Evolutionary conservation across 2,888 invertebrate genomes (phyloP).

Genomic region (Scotopteryx bipunctaria): DNA sequence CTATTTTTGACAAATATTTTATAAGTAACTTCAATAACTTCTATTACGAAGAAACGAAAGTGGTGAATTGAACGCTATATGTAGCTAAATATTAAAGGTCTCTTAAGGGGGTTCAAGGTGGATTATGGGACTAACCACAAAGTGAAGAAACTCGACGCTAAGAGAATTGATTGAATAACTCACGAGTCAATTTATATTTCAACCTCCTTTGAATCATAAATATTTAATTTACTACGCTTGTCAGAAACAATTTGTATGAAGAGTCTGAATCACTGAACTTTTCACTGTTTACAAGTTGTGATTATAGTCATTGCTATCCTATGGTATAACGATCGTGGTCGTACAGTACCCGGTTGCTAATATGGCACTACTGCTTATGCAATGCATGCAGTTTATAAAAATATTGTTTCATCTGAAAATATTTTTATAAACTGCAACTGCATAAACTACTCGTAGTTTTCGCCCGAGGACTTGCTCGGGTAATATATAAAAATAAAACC

Average conservation of each 20-base stretch:
- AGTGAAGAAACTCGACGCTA: neutral
- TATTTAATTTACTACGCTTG: conserved; percentile 25
- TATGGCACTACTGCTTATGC: neutral
- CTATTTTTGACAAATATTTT: too few species aligned
- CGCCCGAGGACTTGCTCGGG: too few species aligned
- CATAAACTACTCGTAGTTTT: too few species aligned
- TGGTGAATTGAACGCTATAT: too few species aligned
- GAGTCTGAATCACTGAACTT: conserved; percentile 40
- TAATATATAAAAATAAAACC: too few species aligned
- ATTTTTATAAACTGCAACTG: too few species aligned
- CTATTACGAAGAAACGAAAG: neutral
- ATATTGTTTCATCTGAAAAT: too few species aligned
- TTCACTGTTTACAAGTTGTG: conserved; percentile 45
- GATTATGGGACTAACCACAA: too few species aligned
- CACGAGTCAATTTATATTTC: conserved; percentile 10
- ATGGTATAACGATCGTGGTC: conserved; percentile 47
- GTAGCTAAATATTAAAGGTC: too few species aligned
- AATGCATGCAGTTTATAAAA: too few species aligned
- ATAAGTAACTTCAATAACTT: too few species aligned
- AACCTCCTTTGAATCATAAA: conserved; percentile 36
- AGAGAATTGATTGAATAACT: neutral
- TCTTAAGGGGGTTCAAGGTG: too few species aligned
- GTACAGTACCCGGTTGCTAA: conserved; percentile 22
- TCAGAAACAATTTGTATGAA: conserved; percentile 36
- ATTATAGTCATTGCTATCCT: conserved; percentile 51